Base-by-base conservation (phyloP, 2,113 vertebrate species). In the Marmota flaviventris region DNA sequence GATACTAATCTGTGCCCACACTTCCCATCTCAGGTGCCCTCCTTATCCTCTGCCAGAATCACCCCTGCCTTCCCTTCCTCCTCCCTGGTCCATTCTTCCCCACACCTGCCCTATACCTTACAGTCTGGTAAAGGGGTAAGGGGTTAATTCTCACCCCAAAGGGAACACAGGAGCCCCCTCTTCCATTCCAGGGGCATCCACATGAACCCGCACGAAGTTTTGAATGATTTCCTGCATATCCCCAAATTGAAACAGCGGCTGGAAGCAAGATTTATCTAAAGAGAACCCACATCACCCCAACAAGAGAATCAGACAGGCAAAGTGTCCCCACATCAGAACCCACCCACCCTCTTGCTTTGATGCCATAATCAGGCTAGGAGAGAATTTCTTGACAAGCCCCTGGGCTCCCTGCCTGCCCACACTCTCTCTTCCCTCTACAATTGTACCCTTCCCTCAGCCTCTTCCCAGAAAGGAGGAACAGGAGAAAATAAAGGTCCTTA, bases 191-290 rank as follows among this genome's bases (percentile, higher is more conserved):
- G 99, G 99, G 12, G 98, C 99, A 8, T 99, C 99, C 20, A 99
- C 98, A 34, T 99, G 99, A 91, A 99, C 99, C 96, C 99, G 98
- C 79, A 99, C 99, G 86, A 99, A 99, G 97, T 99, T 99, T 98
- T 99, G 99, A 86, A 99, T 99, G 12, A 99, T 99, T 98, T 99
- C 99, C 98, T 99, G 99, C 99, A 99, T 99, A 96, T 99, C 99
- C 95, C 99, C 99, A 1, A 99, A 99, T 34, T 98, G 99, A 89
- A 99, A 99, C 78, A 99, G 98, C 8, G 99, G 78, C 56, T 99
- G 98, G 98, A 99, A 99, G 98, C 99, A 99, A 98, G 99, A 99
- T 98, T 99, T 99, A 98, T 99, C 99, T 99, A 98, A 67, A 97
- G 89, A 94, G 94, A 98, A 94, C 45, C 86, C 91, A 95, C 92